These are phyloP conservation scores for Amphipyra tragopoginis DNA, from an alignment of 2,888 invertebrate species.

Conservation along the genomic window DNA sequence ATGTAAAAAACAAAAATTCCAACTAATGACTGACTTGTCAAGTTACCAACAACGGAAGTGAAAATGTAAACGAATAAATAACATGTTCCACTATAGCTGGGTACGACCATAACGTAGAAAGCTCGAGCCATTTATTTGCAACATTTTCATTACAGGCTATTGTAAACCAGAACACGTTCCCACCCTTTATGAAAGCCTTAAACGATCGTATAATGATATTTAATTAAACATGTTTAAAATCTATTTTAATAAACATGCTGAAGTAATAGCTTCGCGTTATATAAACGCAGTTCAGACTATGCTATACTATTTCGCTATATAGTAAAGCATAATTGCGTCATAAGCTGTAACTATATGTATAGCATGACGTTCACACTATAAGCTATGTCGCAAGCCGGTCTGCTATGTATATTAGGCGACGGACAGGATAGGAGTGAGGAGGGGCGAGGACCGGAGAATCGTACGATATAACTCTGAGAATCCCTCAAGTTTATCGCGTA, in stretches of 20 bases:
- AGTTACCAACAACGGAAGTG: conserved; percentile 5
- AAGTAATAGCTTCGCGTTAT: conserved; percentile 16
- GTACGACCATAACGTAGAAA: conserved; percentile 12
- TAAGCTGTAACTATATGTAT: too few relatives aligned
- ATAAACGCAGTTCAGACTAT: too few relatives aligned
- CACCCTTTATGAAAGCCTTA: conserved; percentile 31
- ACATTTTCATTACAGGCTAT: conserved; percentile 54
- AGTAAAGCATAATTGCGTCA: too few relatives aligned
- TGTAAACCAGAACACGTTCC: conserved; percentile 30
- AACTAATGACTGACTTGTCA: neutral
- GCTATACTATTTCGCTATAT: too few relatives aligned
- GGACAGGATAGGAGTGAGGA: too few relatives aligned
- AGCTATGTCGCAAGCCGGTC: too few relatives aligned
- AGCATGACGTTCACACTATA: too few relatives aligned
- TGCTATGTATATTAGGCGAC: too few relatives aligned
- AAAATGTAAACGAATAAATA: conserved; percentile 51
- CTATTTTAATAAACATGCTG: conserved; percentile 41
- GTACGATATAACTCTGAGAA: too few relatives aligned
- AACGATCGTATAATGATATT: conserved; percentile 45
- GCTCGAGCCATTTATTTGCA: conserved; percentile 47
- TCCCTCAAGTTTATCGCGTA: too few relatives aligned
- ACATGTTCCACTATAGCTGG: conserved; percentile 25
- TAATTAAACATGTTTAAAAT: conserved; percentile 51
- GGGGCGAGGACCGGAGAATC: too few relatives aligned
- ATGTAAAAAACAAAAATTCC: neutral